Conservation (phyloP, 2,888 invertebrate genomes). For the Erannis defoliaria region DNA sequence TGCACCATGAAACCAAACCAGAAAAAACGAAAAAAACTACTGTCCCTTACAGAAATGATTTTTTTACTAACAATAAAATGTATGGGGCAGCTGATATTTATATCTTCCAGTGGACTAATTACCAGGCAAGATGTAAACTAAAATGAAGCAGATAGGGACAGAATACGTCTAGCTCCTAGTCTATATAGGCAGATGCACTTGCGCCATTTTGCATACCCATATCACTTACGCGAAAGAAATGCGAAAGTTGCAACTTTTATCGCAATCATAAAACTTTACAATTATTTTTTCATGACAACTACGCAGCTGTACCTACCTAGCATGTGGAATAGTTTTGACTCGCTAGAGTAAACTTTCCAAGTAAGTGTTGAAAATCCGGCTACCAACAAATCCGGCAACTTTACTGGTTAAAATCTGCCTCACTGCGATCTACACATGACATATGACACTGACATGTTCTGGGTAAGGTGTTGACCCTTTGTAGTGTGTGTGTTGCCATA, state of each 20-base stretch:
- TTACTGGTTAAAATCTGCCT: background rate
- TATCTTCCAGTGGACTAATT: too few relatives aligned
- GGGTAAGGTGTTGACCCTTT: too few relatives aligned
- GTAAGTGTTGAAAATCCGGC: too few relatives aligned
- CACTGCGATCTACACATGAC: background rate
- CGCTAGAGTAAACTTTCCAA: constrained; percentile 13
- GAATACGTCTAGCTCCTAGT: constrained; percentile 2
- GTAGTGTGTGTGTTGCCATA: too few relatives aligned
- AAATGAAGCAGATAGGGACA: too few relatives aligned
- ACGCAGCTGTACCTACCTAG: constrained; percentile 37
- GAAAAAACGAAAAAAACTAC: too few relatives aligned
- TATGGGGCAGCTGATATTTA: too few relatives aligned
- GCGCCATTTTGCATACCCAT: constrained; percentile 25
- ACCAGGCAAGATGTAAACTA: too few relatives aligned
- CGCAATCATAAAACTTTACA: constrained; percentile 21
- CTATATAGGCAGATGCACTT: constrained; percentile 30
- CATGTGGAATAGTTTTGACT: constrained; percentile 33
- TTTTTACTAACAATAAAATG: too few relatives aligned
- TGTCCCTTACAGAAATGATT: too few relatives aligned
- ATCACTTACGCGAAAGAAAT: constrained; percentile 35
- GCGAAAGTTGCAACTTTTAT: constrained; percentile 29
- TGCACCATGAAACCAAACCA: too few relatives aligned
- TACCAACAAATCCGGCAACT: background rate
- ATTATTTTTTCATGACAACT: constrained; percentile 30
- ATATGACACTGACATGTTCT: too few relatives aligned